Evolutionary conservation across 2,888 invertebrate species (phyloP), one percentile per base, ranked within the genome.

Genomic region (Chrysolina oricalcia): DNA sequence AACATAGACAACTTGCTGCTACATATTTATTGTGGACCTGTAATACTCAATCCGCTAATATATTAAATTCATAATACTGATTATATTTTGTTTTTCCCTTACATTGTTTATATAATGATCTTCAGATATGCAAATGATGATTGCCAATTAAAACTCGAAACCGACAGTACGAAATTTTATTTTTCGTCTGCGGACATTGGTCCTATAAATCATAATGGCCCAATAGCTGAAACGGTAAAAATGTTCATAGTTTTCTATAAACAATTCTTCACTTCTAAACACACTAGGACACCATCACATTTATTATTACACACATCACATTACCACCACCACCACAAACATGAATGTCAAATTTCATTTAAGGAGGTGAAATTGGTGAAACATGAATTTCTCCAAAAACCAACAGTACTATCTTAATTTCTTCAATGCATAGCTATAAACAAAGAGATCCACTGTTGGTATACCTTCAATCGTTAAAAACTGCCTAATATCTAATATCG

Each of bases 121-220:
- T 77, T 74, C 69, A 67, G 77, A 82, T 81, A 82, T 80, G 81
- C 80, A 81, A 79, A 76, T 81, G 70, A 71, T 78, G 79, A 81
- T 82, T 82, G 79, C 78, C 78, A 81, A 81, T 83, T 84, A 83
- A 78, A 80, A 81, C 70, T 81, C 80, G 71, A 80, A 77, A 77
- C 81, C 82, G 81, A 80, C 82, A 81, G 82, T 80, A 82, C 81
- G 83, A 82, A 83, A 83, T 84, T 83, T 85, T 65, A 83, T 83
- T 83, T 85, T 85, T 81, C 84, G 85, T 78, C 83, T 85, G 81
- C 83, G 81, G 79, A 83, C 78, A 79, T 81, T 80, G 53, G 80
- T 81, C 80, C 80, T 82, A 79, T 83, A 78, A 79, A 83, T 80
- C 85, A 85, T 85, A 83, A 82, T 85, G 82, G 59, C 68, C 62